Evolutionary conservation across 2,113 vertebrate species (phyloP).

Genomic region (Gadus chalcogrammus): DNA sequence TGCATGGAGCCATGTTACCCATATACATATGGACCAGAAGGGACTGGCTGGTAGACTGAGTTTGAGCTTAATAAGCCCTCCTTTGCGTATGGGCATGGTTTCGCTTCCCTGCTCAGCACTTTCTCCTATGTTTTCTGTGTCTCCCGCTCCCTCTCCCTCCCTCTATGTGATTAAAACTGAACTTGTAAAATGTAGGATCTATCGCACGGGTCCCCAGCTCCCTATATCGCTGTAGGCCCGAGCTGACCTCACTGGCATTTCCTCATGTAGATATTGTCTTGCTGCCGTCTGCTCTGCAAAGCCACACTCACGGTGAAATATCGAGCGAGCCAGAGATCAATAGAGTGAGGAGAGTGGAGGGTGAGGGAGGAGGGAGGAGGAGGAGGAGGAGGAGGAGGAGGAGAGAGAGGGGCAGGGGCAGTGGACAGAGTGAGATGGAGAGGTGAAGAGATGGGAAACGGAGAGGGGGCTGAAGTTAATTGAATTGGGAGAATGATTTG

Average conservation of each 20-base stretch:
- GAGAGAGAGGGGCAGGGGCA: background rate
- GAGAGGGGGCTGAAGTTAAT: slow-evolving; percentile 3
- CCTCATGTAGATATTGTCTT: slow-evolving; percentile 41
- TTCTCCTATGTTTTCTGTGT: too few relatives aligned
- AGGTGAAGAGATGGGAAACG: background rate
- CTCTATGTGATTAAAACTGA: too few relatives aligned
- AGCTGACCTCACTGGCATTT: slow-evolving; percentile 33
- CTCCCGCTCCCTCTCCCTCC: background rate
- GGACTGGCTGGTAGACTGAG: too few relatives aligned
- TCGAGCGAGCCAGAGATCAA: slow-evolving; percentile 39
- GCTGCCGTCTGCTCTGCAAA: slow-evolving; percentile 24
- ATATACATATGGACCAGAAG: too few relatives aligned
- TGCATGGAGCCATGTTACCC: too few relatives aligned
- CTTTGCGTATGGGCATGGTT: too few relatives aligned
- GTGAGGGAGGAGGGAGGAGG: background rate
- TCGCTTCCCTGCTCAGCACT: too few relatives aligned
- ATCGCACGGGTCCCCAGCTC: background rate
- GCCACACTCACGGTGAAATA: slow-evolving; percentile 16
- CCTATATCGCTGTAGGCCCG: slow-evolving; percentile 7
- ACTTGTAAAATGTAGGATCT: too few relatives aligned
- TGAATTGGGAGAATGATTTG: background rate
- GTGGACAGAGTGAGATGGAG: background rate
- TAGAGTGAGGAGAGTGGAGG: background rate
- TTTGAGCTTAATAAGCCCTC: too few relatives aligned
- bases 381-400: background rate